phyloP scores from a whole-genome alignment of 2,888 invertebrate species.

The Polydesmus complanatus region DNA sequence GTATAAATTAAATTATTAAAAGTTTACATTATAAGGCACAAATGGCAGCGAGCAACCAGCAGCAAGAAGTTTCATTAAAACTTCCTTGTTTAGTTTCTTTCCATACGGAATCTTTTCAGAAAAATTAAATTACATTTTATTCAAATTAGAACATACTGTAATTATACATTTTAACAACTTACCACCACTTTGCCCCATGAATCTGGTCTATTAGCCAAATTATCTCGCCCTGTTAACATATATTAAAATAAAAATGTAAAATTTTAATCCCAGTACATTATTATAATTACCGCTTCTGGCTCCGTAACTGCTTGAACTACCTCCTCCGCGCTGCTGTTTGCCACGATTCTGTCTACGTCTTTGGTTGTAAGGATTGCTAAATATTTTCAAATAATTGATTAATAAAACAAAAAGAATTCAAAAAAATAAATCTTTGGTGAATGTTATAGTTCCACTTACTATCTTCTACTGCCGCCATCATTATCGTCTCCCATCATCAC shows the following conservation, averaged over 20 bases:
- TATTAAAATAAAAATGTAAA: neutral
- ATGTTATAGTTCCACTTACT: neutral
- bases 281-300: neutral
- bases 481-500: conserved; percentile 2
- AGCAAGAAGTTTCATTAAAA: neutral
- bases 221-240: neutral
- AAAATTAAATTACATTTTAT: too few relatives aligned
- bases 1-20: neutral
- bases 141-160: neutral
- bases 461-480: neutral
- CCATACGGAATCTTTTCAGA: conserved; percentile 4
- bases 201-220: neutral
- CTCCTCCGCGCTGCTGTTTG: neutral
- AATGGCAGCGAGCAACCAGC: neutral
- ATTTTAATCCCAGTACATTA: too few relatives aligned
- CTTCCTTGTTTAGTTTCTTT: neutral
- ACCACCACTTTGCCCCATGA: neutral
- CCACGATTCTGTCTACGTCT: too few relatives aligned
- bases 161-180: neutral
- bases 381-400: too few relatives aligned
- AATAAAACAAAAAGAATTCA: too few relatives aligned
- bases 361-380: too few relatives aligned
- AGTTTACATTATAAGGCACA: neutral
- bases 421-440: neutral
- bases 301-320: neutral